Evolutionary conservation across 1,140 invertebrate genomes (phyloP), one percentile per base, ranked within the genome.

Genomic region (Pseudomyrmex sp.): DNA sequence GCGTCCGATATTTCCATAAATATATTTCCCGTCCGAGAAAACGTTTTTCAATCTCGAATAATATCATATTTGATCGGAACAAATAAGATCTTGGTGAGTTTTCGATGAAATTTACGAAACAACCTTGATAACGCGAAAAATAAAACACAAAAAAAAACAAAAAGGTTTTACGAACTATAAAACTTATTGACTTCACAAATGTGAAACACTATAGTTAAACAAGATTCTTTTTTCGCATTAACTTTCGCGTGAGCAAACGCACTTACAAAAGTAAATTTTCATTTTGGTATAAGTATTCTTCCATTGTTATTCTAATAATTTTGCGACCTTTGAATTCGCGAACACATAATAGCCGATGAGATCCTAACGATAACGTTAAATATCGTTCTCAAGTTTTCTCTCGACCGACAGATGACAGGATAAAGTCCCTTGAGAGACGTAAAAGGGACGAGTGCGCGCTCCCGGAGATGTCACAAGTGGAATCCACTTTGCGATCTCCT

Each of bases 401-500:
- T 50, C 15, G 18, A 44, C 35, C 46, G 58, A 44, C 65, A 20
- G 46, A 46, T 54, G 76, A 80, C 76, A 72, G 66, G 44, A 61
- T 80, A 80, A 72, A 80, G 54, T 80, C 44, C 54, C 76, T 72
- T 23, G 76, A 80, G 76, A 80, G 76, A 80, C 44, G 56, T 80
- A 80, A 80, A 80, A 80, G 76, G 76, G 44, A 80, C 76, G 52
- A 80, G 76, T 61, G 54, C 23, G 76, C 65, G 35, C 13, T 80
- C 54, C 76, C 48, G 69, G 70, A 70, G 54, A 62, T 13, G 63
- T 63, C n/a, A 54, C 46, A 70, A 80, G 76, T 80, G 56, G 76
- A 72, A 80, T 70, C 76, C 76, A 80, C 76, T 80, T 80, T 70
- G 76, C 76, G 66, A 80, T 72, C 76, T 72, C 76, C 76, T 72